Evolutionary conservation across 1,140 invertebrate genomes (phyloP).

Genomic region (Mylabris phalerata): DNA sequence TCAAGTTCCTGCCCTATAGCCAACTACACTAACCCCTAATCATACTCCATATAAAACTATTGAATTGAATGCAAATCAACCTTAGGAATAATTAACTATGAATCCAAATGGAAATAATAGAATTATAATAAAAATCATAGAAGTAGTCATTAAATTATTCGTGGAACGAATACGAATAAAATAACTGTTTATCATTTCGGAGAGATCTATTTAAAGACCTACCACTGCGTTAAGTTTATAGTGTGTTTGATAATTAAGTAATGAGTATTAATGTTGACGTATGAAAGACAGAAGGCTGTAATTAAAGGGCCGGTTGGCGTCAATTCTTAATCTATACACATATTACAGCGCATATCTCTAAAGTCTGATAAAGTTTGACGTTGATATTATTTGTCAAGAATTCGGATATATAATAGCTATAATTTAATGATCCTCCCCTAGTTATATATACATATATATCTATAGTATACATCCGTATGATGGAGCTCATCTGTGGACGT

Average conservation of each 20-base stretch:
- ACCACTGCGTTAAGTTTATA: too few relatives aligned
- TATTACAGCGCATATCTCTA: too few relatives aligned
- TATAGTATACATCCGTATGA: conserved; percentile 5
- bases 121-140: too few relatives aligned
- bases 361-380: conserved; percentile 13
- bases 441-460: background rate
- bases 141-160: background rate
- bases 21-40: too few relatives aligned
- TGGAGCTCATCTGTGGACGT: conserved; percentile 30
- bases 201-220: too few relatives aligned
- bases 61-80: too few relatives aligned
- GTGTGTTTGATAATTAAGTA: too few relatives aligned
- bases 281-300: conserved; percentile 7
- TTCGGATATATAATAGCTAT: conserved; percentile 13
- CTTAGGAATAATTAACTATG: too few relatives aligned
- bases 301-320: conserved; percentile 8
- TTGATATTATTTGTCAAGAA: conserved; percentile 24
- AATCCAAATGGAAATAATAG: too few relatives aligned
- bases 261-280: conserved; percentile 3
- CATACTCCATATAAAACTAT: too few relatives aligned
- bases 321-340: too few relatives aligned
- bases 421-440: conserved; percentile 28
- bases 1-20: background rate
- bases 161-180: background rate
- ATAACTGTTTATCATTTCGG: too few relatives aligned